Percentiles rank a stretch among this genome's conserved stretches.
phyloP scores from a whole-genome alignment of 1,140 invertebrate species.

The Tetramorium simillimum region DNA sequence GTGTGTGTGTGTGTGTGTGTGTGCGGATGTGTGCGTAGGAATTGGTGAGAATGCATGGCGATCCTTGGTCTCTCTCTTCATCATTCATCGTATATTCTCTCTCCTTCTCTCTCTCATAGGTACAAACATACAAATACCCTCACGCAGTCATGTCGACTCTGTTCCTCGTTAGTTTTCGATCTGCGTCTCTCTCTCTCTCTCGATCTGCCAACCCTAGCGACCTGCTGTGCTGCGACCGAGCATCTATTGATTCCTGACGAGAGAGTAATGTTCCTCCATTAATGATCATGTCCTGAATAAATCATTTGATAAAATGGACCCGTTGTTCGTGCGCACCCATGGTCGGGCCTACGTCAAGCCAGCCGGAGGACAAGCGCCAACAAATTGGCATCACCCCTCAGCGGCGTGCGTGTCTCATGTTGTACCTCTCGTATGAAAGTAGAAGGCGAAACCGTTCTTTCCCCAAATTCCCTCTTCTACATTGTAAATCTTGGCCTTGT shows the following conservation, averaged over 20 bases:
- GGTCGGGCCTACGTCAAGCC: slow-evolving; percentile 64
- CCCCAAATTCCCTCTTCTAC: background rate
- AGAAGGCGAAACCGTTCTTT: background rate
- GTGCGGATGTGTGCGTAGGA: background rate
- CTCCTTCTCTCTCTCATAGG: background rate
- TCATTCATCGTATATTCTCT: slow-evolving; percentile 1
- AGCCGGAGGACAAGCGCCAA: slow-evolving; percentile 70
- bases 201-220: slow-evolving; percentile 34
- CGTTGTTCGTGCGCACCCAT: slow-evolving; percentile 72
- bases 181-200: slow-evolving; percentile 49
- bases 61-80: slow-evolving; percentile 25
- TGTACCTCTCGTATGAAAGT: slow-evolving; percentile 26
- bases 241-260: slow-evolving; percentile 82
- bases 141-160: slow-evolving; percentile 1
- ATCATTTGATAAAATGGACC: slow-evolving; percentile 84
- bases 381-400: slow-evolving; percentile 70
- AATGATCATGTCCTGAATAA: slow-evolving; percentile 83
- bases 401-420: slow-evolving; percentile 30
- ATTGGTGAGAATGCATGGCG: slow-evolving; percentile 7
- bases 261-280: slow-evolving; percentile 83
- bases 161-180: slow-evolving; percentile 30
- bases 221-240: slow-evolving; percentile 61
- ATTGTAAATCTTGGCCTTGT: slow-evolving; percentile 17
- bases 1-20: no score
- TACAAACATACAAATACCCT: background rate